A percentile compares a stretch with the other conserved stretches of the same genome.
These are phyloP conservation scores for Corythornis leucogaster DNA, from an alignment of 2,797 vertebrate species.

Conservation along the genomic window DNA sequence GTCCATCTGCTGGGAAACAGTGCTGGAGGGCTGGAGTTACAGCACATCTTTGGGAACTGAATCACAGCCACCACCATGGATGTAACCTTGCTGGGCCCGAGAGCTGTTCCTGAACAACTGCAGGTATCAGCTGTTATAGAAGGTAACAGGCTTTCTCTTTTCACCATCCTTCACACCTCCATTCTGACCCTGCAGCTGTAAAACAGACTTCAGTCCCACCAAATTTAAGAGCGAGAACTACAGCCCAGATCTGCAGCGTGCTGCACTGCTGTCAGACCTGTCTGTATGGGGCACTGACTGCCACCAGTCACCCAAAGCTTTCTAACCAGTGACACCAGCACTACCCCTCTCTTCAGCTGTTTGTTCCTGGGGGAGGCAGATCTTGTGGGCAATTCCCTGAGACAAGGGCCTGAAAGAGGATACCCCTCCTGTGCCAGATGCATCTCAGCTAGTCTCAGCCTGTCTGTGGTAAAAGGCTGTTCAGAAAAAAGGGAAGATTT, in stretches of 20 bases:
- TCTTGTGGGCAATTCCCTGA: not conserved
- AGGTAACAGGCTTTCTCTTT: not conserved
- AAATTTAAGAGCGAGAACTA: not conserved
- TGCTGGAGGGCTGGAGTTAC: not conserved
- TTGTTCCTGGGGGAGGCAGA: not conserved
- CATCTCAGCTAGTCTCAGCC: accelerated
- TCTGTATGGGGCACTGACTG: accelerated
- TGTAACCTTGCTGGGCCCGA: not conserved
- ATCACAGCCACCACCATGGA: not conserved
- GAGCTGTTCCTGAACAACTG: not conserved
- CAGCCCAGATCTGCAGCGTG: not conserved
- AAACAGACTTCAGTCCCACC: not conserved
- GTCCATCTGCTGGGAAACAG: not conserved
- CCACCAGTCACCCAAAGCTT: not conserved
- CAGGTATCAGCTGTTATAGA: not conserved
- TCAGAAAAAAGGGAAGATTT: constrained; percentile 16
- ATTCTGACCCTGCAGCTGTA: not conserved
- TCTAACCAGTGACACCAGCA: not conserved
- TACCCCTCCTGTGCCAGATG: not conserved
- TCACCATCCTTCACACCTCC: not conserved
- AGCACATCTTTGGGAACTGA: not conserved
- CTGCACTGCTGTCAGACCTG: not conserved
- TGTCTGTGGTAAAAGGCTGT: not conserved
- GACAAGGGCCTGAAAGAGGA: not conserved
- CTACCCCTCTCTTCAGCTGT: not conserved